These are phyloP conservation scores for Drosophila glabriapex DNA, from an alignment of 2,888 invertebrate genomes.

Conservation along the genomic window DNA sequence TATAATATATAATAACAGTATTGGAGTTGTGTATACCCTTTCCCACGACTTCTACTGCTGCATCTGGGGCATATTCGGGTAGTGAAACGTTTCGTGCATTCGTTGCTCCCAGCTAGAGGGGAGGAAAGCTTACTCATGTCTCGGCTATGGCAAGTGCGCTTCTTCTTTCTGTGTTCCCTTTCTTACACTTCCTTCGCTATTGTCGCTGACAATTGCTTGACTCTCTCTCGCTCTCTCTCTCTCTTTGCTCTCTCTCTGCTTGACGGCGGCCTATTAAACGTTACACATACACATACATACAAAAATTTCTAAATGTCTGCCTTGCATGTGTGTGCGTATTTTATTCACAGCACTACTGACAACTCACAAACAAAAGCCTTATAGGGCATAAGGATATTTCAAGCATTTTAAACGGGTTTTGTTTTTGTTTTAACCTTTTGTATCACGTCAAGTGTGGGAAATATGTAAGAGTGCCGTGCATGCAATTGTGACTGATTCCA, in stretches of 20 bases:
- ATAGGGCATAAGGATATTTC: constrained; percentile 30
- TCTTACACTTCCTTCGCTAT: constrained; percentile 22
- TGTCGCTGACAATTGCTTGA: constrained; percentile 33
- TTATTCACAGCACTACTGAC: constrained; percentile 59
- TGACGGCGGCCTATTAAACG: constrained; percentile 45
- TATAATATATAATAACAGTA: constrained; percentile 16
- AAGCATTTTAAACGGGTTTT: constrained; percentile 48
- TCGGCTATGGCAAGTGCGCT: neutral
- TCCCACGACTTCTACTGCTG: neutral
- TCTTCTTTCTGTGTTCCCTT: constrained; percentile 4
- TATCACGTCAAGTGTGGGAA: constrained; percentile 1
- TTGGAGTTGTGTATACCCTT: constrained; percentile 28
- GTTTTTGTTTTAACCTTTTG: neutral
- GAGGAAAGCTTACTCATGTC: constrained; percentile 4
- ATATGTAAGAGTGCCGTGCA: neutral
- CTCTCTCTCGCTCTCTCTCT: constrained; percentile 1
- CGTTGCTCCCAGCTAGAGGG: neutral
- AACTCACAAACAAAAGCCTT: constrained; percentile 4
- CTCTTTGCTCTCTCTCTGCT: constrained; percentile 36
- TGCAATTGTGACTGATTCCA: neutral
- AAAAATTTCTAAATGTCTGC: constrained; percentile 11
- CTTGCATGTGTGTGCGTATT: constrained; percentile 33
- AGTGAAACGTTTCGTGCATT: too few relatives aligned
- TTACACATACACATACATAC: constrained; percentile 22
- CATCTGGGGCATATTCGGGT: neutral